A percentile compares a stretch with the other conserved stretches of the same genome.
Evolutionary conservation across 2,888 invertebrate genomes (phyloP).

Genomic region (Eutolmus rufibarbis): DNA sequence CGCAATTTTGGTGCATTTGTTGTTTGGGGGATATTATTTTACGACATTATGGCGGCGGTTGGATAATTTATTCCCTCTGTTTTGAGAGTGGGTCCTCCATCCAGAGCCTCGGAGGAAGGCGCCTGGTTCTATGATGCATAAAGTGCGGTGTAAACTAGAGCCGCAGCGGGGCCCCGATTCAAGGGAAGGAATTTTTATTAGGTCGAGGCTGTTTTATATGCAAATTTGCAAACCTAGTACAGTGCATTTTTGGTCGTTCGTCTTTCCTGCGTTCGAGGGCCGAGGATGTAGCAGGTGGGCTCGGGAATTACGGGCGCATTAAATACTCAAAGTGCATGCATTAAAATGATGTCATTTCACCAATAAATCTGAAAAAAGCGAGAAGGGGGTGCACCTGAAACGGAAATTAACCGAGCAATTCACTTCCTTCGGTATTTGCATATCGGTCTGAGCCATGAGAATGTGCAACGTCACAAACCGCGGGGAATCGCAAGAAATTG

Average conservation of each 20-base stretch:
- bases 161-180: not conserved
- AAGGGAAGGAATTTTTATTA: conserved; percentile 2
- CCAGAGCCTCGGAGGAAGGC: not conserved
- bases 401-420: conserved; percentile 28
- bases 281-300: not conserved
- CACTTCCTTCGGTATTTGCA: conserved; percentile 36
- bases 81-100: not conserved
- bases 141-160: not conserved
- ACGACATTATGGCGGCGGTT: not conserved
- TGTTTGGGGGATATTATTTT: not conserved
- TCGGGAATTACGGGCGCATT: not conserved
- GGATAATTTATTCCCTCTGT: not conserved
- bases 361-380: conserved; percentile 13
- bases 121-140: not conserved
- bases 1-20: not conserved
- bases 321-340: not conserved
- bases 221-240: conserved; percentile 5
- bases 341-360: conserved; percentile 18
- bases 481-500: not conserved
- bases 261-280: not conserved
- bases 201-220: not conserved
- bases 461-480: not conserved
- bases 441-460: not conserved
- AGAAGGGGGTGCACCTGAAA: not conserved
- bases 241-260: not conserved